Evolutionary conservation across 2,888 invertebrate genomes (phyloP).

Genomic region (Julus scandinavius): DNA sequence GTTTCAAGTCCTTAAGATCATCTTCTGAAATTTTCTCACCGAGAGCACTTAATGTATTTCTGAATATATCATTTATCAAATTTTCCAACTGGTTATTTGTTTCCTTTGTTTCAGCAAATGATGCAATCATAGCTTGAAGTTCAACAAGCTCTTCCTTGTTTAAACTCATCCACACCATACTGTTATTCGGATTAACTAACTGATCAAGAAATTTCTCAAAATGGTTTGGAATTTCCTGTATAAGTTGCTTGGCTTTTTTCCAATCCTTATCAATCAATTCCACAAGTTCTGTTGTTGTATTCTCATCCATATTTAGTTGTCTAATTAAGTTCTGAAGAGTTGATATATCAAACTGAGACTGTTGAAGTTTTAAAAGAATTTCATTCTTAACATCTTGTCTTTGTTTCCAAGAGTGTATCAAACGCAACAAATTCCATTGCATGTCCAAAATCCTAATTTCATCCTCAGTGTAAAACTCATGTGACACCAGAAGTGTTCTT

Average conservation of each 20-base stretch:
- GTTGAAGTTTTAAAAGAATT: not conserved
- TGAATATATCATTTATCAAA: not conserved
- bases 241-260: not conserved
- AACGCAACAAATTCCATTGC: not conserved
- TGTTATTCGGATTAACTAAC: not conserved
- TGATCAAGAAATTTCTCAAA: constrained; percentile 15
- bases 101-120: not conserved
- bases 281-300: not conserved
- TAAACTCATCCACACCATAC: not conserved
- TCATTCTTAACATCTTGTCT: not conserved
- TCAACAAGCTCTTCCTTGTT: not conserved
- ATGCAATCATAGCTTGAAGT: not conserved
- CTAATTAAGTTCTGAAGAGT: not conserved
- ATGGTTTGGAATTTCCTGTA: not conserved
- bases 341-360: not conserved
- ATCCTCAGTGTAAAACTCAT: not conserved
- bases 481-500: not conserved
- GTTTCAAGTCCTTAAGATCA: not conserved
- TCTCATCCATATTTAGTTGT: not conserved
- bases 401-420: not conserved
- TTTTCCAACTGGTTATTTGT: not conserved
- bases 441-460: not conserved
- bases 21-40: not conserved
- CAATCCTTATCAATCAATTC: not conserved
- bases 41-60: not conserved